These are phyloP conservation scores for Clarias batrachus DNA, from an alignment of 2,113 vertebrate genomes.

Conservation along the genomic window DNA sequence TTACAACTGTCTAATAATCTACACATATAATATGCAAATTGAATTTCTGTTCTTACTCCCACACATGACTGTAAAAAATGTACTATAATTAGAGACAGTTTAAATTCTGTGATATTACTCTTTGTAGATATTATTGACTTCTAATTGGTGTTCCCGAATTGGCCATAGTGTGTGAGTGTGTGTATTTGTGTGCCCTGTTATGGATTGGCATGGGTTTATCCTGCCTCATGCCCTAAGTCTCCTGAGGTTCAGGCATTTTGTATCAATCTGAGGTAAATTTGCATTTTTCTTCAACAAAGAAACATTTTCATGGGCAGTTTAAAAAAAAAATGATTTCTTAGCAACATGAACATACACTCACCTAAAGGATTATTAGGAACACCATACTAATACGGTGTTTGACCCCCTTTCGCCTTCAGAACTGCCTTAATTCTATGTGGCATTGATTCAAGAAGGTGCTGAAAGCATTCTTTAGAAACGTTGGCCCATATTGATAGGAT, in stretches of 20 bases:
- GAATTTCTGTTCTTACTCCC: background rate
- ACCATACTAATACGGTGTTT: no score
- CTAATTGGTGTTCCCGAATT: background rate
- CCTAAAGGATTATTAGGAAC: no score
- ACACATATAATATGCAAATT: background rate
- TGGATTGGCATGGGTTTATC: no score
- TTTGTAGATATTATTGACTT: constrained; percentile 68
- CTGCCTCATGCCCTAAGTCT: no score
- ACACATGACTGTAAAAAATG: background rate
- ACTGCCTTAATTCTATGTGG: no score
- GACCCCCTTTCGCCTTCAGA: no score
- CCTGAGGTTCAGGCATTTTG: background rate
- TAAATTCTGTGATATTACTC: constrained; percentile 46
- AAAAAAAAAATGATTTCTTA: background rate
- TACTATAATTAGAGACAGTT: background rate
- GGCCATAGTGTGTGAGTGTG: no score
- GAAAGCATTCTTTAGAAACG: no score
- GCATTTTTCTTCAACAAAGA: background rate
- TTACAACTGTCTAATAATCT: background rate
- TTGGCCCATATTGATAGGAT: no score
- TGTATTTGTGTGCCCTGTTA: no score
- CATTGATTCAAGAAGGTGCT: no score
- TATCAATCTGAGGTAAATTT: background rate
- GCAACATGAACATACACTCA: background rate
- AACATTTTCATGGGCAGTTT: background rate